Evolutionary conservation across 2,888 invertebrate genomes (phyloP), one percentile per base, ranked within the genome.

Genomic region (Tenthredo amoena): DNA sequence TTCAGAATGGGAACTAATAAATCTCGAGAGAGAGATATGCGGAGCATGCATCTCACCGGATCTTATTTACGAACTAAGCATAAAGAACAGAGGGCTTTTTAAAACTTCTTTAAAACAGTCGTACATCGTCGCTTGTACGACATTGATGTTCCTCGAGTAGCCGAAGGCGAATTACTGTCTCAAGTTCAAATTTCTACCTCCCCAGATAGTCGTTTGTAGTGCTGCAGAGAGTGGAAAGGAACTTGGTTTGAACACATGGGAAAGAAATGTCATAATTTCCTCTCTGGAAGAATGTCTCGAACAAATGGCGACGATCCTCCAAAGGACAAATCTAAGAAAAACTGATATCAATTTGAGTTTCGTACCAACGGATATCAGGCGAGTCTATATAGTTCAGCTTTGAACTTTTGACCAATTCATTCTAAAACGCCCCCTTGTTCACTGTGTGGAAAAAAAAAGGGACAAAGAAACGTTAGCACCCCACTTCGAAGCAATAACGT

Each of bases 121-220:
- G 76, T 76, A 76, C 31, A 43, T 76, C 76, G 26, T 76, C 76
- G 50, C 76, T 76, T 26, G 76, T 31, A 50, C 18, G 76, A 79
- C 79, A 58, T 79, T 58, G 79, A 79, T 37, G 58, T 15, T 77
- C n/a, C 47, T 81, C 40, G 37, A 58, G 81, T 81, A 62, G 81
- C 47, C 37, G 21, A 40, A 81, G 81, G 81, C 58, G 10, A 81
- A 81, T 81, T 81, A 62, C 62, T 62, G 81, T 37, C 81, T 81
- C 58, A 81, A 81, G 81, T 81, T 58, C 34, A 62, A 81, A 81
- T 81, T 81, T 58, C 62, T 62, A 40, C 12, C 21, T 62, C 81
- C 81, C 81, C 5, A 81, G 81, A 40, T 40, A 31, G 62, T 62
- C 81, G 83, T 83, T 83, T 10, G 34, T 10, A 26, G n/a, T 9